These are phyloP conservation scores for Bembecia ichneumoniformis DNA, from an alignment of 2,888 invertebrate genomes.

Conservation along the genomic window DNA sequence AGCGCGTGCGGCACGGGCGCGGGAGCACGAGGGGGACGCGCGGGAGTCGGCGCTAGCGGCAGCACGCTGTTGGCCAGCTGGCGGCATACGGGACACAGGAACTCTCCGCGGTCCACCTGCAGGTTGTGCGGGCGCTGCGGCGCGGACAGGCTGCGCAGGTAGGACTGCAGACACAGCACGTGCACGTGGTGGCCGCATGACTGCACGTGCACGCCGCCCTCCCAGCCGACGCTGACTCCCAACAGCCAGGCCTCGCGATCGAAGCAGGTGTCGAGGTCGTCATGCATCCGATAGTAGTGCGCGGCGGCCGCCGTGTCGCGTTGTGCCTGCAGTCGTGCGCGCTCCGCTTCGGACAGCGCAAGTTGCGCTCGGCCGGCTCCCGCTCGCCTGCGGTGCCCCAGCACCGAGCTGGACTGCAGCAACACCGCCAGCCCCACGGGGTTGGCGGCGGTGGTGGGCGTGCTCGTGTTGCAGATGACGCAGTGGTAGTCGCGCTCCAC, in stretches of 20 bases:
- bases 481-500: constrained; percentile 87
- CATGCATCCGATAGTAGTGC: constrained; percentile 83
- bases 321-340: constrained; percentile 57
- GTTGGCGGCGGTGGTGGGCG: constrained; percentile 83
- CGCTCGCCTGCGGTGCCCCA: constrained; percentile 77
- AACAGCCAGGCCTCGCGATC: constrained; percentile 85
- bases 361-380: constrained; percentile 49
- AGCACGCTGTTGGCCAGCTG: constrained; percentile 91
- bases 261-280: constrained; percentile 83
- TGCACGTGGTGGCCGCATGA: constrained; percentile 98
- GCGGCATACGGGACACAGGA: constrained; percentile 93
- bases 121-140: constrained; percentile 83
- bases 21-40: constrained; percentile 75
- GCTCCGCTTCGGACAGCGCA: constrained; percentile 65
- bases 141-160: constrained; percentile 86
- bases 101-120: constrained; percentile 82
- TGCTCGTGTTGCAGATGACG: constrained; percentile 94
- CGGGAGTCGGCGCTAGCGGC: constrained; percentile 82
- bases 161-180: constrained; percentile 92
- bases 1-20: constrained; percentile 70
- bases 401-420: constrained; percentile 86
- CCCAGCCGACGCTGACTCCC: constrained; percentile 84
- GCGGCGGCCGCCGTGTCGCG: constrained; percentile 78
- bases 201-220: constrained; percentile 93
- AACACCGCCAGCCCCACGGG: constrained; percentile 90